These are phyloP conservation scores for Idaea dimidiata DNA, from an alignment of 2,888 invertebrate species.

Conservation along the genomic window DNA sequence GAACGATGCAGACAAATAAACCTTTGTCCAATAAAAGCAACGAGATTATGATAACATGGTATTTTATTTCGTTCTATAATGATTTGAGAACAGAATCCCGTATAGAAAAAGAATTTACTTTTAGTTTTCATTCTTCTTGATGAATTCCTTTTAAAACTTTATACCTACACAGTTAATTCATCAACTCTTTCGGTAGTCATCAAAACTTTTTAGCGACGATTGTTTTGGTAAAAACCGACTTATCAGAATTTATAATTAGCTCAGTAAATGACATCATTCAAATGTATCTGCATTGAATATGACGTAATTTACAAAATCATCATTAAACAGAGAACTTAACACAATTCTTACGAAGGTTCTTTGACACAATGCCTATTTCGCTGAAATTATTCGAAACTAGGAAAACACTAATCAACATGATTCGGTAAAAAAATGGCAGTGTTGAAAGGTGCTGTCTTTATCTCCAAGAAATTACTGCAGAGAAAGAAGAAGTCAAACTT, in stretches of 20 bases:
- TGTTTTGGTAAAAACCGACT: not conserved
- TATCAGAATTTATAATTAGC: slow-evolving; percentile 17
- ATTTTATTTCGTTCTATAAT: slow-evolving; percentile 1
- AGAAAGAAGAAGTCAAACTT: slow-evolving; percentile 27
- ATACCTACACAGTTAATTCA: not conserved
- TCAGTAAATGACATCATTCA: slow-evolving; percentile 31
- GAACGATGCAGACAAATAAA: slow-evolving; percentile 52
- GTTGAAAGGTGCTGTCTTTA: slow-evolving; percentile 4
- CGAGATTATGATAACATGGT: not conserved
- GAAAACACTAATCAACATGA: not conserved
- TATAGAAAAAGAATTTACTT: not conserved
- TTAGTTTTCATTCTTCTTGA: not conserved
- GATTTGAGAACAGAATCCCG: not conserved
- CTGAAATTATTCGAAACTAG: not conserved
- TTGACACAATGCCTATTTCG: not conserved
- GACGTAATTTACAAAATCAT: slow-evolving; percentile 14
- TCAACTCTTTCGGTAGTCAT: not conserved
- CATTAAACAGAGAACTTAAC: slow-evolving; percentile 10
- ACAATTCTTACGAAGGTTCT: not conserved
- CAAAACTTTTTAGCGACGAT: not conserved
- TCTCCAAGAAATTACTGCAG: slow-evolving; percentile 14
- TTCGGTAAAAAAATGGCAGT: slow-evolving; percentile 3
- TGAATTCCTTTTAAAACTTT: not conserved
- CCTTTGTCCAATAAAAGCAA: slow-evolving; percentile 43
- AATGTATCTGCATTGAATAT: slow-evolving; percentile 25